Evolutionary conservation across 2,888 invertebrate species (phyloP), one percentile per base, ranked within the genome.

Genomic region (Patella pellucida): DNA sequence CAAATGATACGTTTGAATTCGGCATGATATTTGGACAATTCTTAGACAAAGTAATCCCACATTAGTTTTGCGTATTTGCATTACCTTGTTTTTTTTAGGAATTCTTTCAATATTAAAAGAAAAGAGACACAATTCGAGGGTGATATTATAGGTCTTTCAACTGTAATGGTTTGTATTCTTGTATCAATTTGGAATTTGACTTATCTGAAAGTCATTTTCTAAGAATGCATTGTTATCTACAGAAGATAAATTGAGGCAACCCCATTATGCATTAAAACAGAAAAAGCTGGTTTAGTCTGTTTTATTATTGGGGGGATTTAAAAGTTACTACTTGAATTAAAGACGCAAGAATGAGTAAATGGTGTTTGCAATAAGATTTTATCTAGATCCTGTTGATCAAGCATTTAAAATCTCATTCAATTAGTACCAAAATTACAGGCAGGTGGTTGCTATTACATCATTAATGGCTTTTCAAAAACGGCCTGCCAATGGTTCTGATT

Each of bases 381-480:
- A 62, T 62, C 62, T 62, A 19, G 19, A 62, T 62, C 62, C 23
- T 62, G 62, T 62, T 62, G 62, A 62, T 62, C 19, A 62, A 62
- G 62, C 62, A 62, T 62, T 62, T 23, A 62, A 62, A 62, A 62
- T 19, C 23, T 23, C 19, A 23, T 23, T 62, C 7, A 62, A 23
- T 62, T 23, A 62, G 62, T 23, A 41, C 62, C 23, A 19, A 23
- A 19, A 62, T 62, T 62, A 62, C 11, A 62, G 62, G 62, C 62
- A 62, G 62, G 62, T 62, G 62, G 62, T 23, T 62, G 19, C 19
- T 9, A 23, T 62, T 62, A 23, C 62, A 62, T 62, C 62, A 62
- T 23, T 62, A 62, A 62, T 62, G 62, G 23, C 62, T 62, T 19
- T 23, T 62, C 62, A 62, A 62, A 62, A 62, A 23, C 19, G 12